phyloP scores from a whole-genome alignment of 2,888 invertebrate species.

The Drosophila parthenogenetica region DNA sequence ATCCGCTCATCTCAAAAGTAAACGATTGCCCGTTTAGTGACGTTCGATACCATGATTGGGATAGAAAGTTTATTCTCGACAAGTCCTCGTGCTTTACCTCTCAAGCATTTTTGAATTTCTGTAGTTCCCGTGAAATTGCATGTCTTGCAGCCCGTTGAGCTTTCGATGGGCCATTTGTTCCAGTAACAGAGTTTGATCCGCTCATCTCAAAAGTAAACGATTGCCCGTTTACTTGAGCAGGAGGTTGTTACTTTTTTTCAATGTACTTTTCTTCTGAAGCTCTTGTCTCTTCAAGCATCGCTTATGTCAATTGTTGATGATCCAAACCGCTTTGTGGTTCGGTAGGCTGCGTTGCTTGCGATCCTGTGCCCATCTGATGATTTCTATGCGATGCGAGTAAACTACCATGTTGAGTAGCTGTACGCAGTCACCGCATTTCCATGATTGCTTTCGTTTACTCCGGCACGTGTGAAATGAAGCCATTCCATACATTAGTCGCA shows the following conservation, averaged over 20 bases:
- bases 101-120: neutral
- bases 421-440: neutral
- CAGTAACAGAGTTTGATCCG: neutral
- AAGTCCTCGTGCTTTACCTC: too few relatives aligned
- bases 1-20: too few relatives aligned
- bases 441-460: neutral
- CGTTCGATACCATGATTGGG: too few relatives aligned
- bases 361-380: neutral
- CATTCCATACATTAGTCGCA: neutral
- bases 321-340: neutral
- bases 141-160: neutral
- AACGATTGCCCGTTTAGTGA: too few relatives aligned
- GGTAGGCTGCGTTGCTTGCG: neutral
- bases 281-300: neutral
- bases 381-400: neutral
- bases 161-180: neutral
- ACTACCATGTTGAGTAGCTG: neutral
- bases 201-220: neutral
- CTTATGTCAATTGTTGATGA: neutral
- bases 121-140: neutral
- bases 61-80: conserved; percentile 3
- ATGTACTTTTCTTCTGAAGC: neutral
- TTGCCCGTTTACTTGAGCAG: neutral
- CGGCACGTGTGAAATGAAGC: neutral
- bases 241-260: neutral